These are phyloP conservation scores for Chaenodraco wilsoni DNA, from an alignment of 2,797 vertebrate genomes.

Conservation along the genomic window DNA sequence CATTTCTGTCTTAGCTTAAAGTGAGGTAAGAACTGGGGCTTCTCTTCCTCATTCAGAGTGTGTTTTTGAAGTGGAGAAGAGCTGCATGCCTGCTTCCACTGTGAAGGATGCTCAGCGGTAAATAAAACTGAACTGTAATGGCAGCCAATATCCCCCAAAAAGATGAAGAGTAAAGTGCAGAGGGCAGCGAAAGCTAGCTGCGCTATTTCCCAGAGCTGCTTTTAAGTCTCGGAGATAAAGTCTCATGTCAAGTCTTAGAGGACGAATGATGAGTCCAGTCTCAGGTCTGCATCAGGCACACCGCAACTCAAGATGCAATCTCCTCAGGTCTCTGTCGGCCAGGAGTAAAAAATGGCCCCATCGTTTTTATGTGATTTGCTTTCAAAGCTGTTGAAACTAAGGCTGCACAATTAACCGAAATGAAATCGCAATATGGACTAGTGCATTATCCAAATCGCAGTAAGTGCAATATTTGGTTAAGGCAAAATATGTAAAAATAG, in stretches of 20 bases:
- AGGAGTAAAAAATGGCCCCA: not conserved
- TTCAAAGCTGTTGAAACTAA: not conserved
- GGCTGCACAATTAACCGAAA: no score
- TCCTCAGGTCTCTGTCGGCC: not conserved
- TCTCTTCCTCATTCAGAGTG: constrained; percentile 23
- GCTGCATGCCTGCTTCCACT: constrained; percentile 1
- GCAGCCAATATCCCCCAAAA: constrained; percentile 10
- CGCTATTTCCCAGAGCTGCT: constrained; percentile 21
- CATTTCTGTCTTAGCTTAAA: constrained; percentile 42
- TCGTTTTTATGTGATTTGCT: not conserved
- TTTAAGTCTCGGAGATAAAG: constrained; percentile 8
- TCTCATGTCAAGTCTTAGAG: not conserved
- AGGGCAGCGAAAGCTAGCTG: not conserved
- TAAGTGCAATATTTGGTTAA: no score
- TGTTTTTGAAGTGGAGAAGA: not conserved
- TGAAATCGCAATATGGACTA: no score
- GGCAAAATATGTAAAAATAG: no score
- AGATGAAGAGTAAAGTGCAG: constrained; percentile 10
- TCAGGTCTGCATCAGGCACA: not conserved
- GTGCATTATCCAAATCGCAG: no score
- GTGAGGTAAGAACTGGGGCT: constrained; percentile 3
- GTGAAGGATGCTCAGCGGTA: constrained; percentile 17
- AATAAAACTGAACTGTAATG: constrained; percentile 25
- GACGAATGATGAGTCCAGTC: constrained; percentile 9
- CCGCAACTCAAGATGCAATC: constrained; percentile 3